Percentiles rank a stretch among this genome's conserved stretches.
phyloP scores from a whole-genome alignment of 2,797 vertebrate species.

The Luscinia luscinia region DNA sequence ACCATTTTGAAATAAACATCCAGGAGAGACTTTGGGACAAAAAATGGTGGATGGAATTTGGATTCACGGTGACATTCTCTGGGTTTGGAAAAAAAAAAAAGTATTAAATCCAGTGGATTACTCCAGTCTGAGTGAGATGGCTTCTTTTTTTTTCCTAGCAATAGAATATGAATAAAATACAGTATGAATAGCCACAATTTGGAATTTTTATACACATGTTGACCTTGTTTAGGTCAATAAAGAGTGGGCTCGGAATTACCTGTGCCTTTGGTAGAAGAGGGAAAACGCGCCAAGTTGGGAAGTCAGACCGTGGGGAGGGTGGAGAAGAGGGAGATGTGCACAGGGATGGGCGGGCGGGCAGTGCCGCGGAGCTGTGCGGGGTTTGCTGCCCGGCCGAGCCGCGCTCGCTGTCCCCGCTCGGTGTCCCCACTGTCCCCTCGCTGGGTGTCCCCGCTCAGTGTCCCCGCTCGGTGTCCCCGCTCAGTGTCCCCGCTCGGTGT shows the following conservation, averaged over 20 bases:
- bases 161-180: neutral
- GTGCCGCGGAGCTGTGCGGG: neutral
- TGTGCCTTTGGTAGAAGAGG: neutral
- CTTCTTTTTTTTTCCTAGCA: neutral
- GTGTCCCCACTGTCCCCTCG: too few relatives aligned
- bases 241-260: neutral
- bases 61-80: neutral
- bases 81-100: neutral
- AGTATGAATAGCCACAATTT: neutral
- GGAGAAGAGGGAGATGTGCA: neutral
- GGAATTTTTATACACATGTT: neutral
- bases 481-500: too few relatives aligned
- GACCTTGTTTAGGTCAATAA: neutral
- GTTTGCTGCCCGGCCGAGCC: neutral
- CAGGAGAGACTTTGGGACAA: neutral
- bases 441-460: too few relatives aligned
- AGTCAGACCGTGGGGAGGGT: neutral
- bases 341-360: neutral
- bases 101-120: constrained; percentile 37
- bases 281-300: neutral
- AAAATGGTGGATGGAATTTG: neutral
- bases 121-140: neutral
- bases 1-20: neutral
- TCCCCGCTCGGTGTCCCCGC: too few relatives aligned
- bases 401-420: neutral